Evolutionary conservation across 92 coral and sea anemone species (phyloP), one percentile per base, ranked within the genome.

Genomic region (Plumapathes pennacea): DNA sequence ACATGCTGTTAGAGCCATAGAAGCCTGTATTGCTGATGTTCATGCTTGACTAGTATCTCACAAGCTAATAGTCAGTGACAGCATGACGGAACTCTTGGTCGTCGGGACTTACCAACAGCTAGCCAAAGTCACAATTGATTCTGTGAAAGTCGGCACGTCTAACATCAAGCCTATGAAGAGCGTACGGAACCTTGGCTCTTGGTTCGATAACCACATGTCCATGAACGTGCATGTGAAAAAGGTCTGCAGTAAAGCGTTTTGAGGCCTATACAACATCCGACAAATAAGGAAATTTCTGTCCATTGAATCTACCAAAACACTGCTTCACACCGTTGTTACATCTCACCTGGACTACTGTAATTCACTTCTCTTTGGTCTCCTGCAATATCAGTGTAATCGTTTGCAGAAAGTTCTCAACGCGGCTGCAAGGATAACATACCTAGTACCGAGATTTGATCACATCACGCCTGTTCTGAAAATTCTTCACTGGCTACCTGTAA

Each of bases 311-410:
- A 60, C 62, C 13, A 76, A 74, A 60, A 69, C 69, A 3, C 60
- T 80, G 25, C 45, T 73, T 50, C 86, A 79, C 22, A 75, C 81
- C 51, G 56, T 72, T 41, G 81, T 71, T 26, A 62, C 86, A 4
- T 70, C 62, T 4, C 79, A 54, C 50, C 45, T 78, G 11, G 81
- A 72, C 15, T 80, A 63, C 62, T 64, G 81, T 31, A 62, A 72
- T 41, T 51, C 76, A 14, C 49, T 62, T 25, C 61, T 72, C 3
- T 51, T 32, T 53, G 71, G 84, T 40, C 25, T 67, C 5, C 71
- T 71, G 29, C 33, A 50, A 23, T 50, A 57, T 55, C 77, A 70
- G 23, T 56, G 18, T 5, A 32, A 53, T 53, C 30, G 70, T 14
- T 18, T 69, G 33, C 78, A 76, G 53, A 46, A 41, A n/a, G 52